Conservation (phyloP, 1,140 invertebrate species). For the Pectinophora gossypiella region DNA sequence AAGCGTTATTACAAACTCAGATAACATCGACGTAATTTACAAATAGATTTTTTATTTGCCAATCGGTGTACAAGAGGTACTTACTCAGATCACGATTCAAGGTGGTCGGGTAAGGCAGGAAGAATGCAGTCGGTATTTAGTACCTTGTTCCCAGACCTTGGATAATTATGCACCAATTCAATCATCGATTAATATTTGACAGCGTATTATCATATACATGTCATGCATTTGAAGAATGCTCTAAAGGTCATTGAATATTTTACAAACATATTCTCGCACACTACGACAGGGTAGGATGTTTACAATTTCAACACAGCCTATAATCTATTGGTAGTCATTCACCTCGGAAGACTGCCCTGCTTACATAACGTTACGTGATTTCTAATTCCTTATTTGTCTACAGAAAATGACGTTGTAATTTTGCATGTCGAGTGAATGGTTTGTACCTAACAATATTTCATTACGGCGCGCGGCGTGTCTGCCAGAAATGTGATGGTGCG, state of each 20-base stretch:
- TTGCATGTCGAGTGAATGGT: not conserved
- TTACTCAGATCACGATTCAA: conserved; percentile 21
- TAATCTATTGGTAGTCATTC: no score
- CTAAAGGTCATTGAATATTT: no score
- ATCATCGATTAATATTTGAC: not conserved
- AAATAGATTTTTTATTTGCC: conserved; percentile 5
- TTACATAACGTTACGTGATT: not conserved
- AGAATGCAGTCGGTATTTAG: conserved; percentile 43
- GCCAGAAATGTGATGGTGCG: not conserved
- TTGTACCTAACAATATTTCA: not conserved
- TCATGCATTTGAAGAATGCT: not conserved
- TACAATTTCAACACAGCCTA: no score
- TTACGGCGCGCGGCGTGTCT: not conserved
- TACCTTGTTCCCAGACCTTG: not conserved
- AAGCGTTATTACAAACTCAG: not conserved
- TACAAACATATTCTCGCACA: no score
- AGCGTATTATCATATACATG: not conserved
- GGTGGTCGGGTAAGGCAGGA: conserved; percentile 44
- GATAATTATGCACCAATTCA: not conserved
- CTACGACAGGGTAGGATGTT: no score
- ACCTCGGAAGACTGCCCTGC: not conserved
- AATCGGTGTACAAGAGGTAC: not conserved
- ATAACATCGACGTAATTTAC: not conserved
- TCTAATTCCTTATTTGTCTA: not conserved
- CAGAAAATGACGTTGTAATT: not conserved